Evolutionary conservation across 2,888 invertebrate species (phyloP).

Genomic region (Limnephilus auricula): DNA sequence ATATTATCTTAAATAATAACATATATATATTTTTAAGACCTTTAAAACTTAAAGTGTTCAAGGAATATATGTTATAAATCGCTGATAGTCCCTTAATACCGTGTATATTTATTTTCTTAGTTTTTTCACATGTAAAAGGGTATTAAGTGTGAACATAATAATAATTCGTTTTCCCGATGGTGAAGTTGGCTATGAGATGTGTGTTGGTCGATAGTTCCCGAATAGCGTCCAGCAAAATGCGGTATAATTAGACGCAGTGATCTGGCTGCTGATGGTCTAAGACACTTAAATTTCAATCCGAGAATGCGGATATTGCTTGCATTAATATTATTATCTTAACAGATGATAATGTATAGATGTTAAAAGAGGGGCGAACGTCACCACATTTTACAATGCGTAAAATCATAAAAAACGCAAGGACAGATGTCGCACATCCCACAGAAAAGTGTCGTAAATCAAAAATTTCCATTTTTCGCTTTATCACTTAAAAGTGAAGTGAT

Average conservation of each 20-base stretch:
- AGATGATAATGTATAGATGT: not conserved
- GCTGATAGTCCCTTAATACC: too few relatives aligned
- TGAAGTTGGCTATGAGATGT: not conserved
- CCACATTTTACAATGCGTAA: not conserved
- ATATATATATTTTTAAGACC: too few relatives aligned
- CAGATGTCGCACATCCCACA: too few relatives aligned
- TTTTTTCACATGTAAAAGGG: too few relatives aligned
- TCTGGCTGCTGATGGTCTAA: not conserved
- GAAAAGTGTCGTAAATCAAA: too few relatives aligned
- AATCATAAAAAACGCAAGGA: too few relatives aligned
- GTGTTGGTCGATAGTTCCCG: not conserved
- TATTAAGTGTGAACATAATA: not conserved
- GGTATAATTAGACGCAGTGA: not conserved
- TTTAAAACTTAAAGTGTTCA: too few relatives aligned
- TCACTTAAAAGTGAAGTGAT: too few relatives aligned
- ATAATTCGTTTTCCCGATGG: not conserved
- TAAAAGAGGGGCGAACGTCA: not conserved
- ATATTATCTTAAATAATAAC: too few relatives aligned
- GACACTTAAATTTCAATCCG: not conserved
- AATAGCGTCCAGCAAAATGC: not conserved
- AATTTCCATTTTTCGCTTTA: too few relatives aligned
- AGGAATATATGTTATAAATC: too few relatives aligned
- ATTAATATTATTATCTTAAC: not conserved
- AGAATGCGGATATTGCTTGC: not conserved
- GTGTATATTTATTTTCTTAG: too few relatives aligned